Conservation (phyloP, 2,888 invertebrate species). For the Drosophila incognita region DNA sequence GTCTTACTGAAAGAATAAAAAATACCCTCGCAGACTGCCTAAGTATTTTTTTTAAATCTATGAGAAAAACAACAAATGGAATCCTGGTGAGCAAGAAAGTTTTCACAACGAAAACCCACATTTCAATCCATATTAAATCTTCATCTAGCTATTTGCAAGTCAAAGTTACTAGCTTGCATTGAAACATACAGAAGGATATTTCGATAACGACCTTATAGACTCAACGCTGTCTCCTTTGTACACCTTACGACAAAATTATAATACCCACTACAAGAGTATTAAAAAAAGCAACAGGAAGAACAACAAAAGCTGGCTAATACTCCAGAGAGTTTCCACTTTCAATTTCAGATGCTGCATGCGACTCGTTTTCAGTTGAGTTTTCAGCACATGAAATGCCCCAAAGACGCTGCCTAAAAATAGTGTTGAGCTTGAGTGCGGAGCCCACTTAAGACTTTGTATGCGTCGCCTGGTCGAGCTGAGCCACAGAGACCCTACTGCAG, state of each 20-base stretch:
- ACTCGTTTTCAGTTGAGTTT: constrained; percentile 42
- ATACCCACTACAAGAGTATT: constrained; percentile 1
- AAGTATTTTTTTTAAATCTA: background rate
- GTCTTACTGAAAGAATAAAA: background rate
- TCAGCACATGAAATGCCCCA: constrained; percentile 43
- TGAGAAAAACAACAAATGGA: background rate
- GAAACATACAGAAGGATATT: background rate
- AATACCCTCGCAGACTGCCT: background rate
- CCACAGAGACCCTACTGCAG: constrained; percentile 30
- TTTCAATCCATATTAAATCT: background rate
- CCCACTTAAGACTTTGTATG: constrained; percentile 62
- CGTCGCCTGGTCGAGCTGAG: constrained; percentile 25
- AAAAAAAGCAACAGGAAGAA: constrained; percentile 6
- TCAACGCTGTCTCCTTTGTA: background rate
- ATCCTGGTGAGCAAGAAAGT: background rate
- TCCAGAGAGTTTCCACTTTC: constrained; percentile 82
- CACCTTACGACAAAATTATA: background rate
- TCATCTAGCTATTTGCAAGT: background rate
- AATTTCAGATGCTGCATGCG: constrained; percentile 68
- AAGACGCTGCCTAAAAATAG: constrained; percentile 70
- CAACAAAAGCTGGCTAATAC: constrained; percentile 51
- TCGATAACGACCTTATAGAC: background rate
- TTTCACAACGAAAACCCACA: background rate
- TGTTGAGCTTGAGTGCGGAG: constrained; percentile 21
- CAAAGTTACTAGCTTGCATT: background rate